Evolutionary conservation across 2,888 invertebrate genomes (phyloP), one percentile per base, ranked within the genome.

Genomic region (Noctua janthe): DNA sequence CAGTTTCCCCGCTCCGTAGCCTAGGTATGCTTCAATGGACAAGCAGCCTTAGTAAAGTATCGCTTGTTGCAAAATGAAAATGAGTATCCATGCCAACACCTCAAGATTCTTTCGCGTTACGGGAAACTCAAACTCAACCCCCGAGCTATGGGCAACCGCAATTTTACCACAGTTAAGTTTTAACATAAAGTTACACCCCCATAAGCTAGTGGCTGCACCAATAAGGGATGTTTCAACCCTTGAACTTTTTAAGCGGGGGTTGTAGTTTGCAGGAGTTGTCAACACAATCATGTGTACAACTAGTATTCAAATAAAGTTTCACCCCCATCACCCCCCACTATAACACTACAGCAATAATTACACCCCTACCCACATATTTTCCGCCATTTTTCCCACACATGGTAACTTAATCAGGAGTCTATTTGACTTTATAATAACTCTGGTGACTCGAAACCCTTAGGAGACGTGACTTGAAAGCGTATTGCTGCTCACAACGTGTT

Each of bases 341-440:
- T 39, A 64, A 35, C 10, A 66, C 69, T 6, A 71, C 39, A 15
- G 39, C 74, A 79, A 80, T 76, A 83, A 84, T 80, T 76, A 74
- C 56, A 76, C 35, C 67, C 54, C 64, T 23, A 51, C 43, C 51
- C 56, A 71, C 71, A 69, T 67, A 85, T 73, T 81, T 78, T 69
- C 71, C 56, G 47, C 39, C 64, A 85, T 84, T 77, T 87, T 86
- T 81, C 80, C 82, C 81, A 71, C 73, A 86, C 74, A 78, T 81
- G 71, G 62, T 67, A 87, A 82, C 82, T 78, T 86, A 79, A 82
- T 86, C 82, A 74, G 78, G 39, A 83, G 77, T 87, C 76, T 74
- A 88, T 88, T 86, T 87, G 87, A 88, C 89, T 89, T 87, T 89
- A 83, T 88, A 88, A 88, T 88, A 84, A 66, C 80, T 81, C 54